Base-by-base conservation (phyloP, 2,113 vertebrate species). In the Sorex fumeus region DNA sequence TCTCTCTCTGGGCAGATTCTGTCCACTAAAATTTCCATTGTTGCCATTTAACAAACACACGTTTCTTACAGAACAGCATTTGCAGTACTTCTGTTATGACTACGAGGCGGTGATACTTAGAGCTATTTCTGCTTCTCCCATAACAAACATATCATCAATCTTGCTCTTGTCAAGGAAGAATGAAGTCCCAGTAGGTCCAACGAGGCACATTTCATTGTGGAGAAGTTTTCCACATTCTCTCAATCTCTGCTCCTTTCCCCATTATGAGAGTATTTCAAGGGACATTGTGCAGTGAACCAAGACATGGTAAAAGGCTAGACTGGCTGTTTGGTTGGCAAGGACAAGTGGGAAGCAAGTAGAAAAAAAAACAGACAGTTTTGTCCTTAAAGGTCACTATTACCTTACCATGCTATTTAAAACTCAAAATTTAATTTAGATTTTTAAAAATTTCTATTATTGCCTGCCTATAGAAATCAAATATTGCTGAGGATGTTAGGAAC, bases 381-480 rank as follows among this genome's bases (percentile, higher is more conserved):
- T 62, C 18, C 30, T 93, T 86, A 88, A 92, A 91, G 40, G 50
- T 92, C 71, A 91, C 12, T 15, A 74, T 83, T 71, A 79, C 43
- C 34, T 76, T 71, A 82, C 43, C 74, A 71, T 12, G 18, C 11
- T 53, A 27, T 90, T 90, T 79, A 57, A 93, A 74, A 92, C 25
- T 79, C 30, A 40, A 83, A 83, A n/a, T 86, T 93, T 87, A 75
- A 92, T 92, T 88, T 78, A 88, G 86, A 81, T 82, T 94, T 93
- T 36, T 71, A 84, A 74, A 84, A 87, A 85, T 9, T 66, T 87
- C 28, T 79, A 78, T 8, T n/a, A 23, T 50, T 34, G 9, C 30
- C 62, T 40, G 0, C 30, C 77, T 90, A 62, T 76, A 87, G 91
- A 84, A 50, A 32, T 84, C 47, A 84, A 89, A 87, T 47, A 74